Percentiles rank a stretch among this genome's conserved stretches.
Evolutionary conservation across 2,888 invertebrate species (phyloP).

Genomic region (Sinelater perroti): DNA sequence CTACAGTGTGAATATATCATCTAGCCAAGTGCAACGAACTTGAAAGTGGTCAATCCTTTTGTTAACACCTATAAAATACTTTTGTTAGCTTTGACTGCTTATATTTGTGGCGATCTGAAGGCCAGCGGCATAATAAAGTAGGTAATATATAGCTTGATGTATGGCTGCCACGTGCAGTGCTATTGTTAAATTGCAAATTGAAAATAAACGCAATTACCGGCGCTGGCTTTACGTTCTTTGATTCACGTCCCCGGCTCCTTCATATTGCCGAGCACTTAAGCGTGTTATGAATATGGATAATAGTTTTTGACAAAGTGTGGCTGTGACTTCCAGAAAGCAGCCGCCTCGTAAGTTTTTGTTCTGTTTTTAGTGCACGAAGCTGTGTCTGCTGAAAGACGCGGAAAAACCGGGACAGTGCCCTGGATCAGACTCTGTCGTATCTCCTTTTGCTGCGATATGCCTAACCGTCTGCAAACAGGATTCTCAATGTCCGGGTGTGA

Average conservation of each 20-base stretch:
- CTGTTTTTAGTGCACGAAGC: constrained; percentile 66
- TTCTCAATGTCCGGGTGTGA: constrained; percentile 73
- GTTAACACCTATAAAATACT: constrained; percentile 23
- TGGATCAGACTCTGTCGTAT: constrained; percentile 51
- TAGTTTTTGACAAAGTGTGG: too few relatives aligned
- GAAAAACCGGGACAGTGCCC: constrained; percentile 64
- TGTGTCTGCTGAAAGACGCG: constrained; percentile 64
- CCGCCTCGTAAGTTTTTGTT: background rate
- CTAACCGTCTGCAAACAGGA: constrained; percentile 70
- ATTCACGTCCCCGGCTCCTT: too few relatives aligned
- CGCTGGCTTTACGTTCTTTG: too few relatives aligned
- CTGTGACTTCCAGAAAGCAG: too few relatives aligned
- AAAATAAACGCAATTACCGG: constrained; percentile 3
- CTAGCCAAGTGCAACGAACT: constrained; percentile 18
- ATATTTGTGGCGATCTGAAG: constrained; percentile 25
- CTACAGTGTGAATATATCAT: constrained; percentile 8
- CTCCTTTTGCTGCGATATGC: constrained; percentile 69
- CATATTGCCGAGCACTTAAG: background rate
- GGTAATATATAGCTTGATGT: constrained; percentile 22
- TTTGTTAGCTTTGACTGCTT: constrained; percentile 16
- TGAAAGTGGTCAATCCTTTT: constrained; percentile 12
- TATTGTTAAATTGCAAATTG: constrained; percentile 19
- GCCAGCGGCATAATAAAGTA: constrained; percentile 26
- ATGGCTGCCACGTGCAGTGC: constrained; percentile 13
- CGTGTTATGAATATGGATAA: too few relatives aligned